Base-by-base conservation (phyloP, 2,797 vertebrate species). In the Phataginus tetradactyla region DNA sequence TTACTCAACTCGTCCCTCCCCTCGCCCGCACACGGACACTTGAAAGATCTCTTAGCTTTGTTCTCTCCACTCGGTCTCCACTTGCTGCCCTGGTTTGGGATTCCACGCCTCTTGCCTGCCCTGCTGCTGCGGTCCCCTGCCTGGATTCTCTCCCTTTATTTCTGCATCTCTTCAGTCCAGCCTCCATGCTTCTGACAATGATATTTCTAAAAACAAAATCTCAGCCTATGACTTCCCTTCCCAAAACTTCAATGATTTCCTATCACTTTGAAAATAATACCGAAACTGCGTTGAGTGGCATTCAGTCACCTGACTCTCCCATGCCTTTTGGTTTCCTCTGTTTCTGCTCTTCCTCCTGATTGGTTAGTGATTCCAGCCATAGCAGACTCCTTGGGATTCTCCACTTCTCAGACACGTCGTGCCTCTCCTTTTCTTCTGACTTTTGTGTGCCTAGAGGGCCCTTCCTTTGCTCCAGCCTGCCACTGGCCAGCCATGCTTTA, bases 1-100 rank as follows among this genome's bases (percentile, higher is more conserved):
- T 77, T 12, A 39, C 32, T 21, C 23, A 1, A 55, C 12, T 6
- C 51, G 29, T 49, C 37, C 0, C 8, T 32, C 55, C 21, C 25
- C n/a, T 74, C 4, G 0, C 10, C n/a, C 17, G 39, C 39, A 11
- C 3, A 1, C 27, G 12, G 21, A 10, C 1, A 1, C 11, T 7
- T 29, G 8, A 1, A 59, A 51, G 57, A 15, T 27, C 6, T 69
- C 9, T 6, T 51, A 20, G 10, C 13, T 78, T 25, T 29, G 0
- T 21, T 25, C 39, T 51, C 34, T 42, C 3, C 21, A 69, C 13
- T 18, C 3, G 0, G 37, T 37, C 34, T 49, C 77, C 42, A 12
- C 29, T 32, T n/a, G 5, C 45, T 7, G 9, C 45, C 53, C 53
- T n/a, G 13, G 18, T 59, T 68, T 51, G 45, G 93, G 37, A 5